phyloP scores from a whole-genome alignment of 2,797 vertebrate species.

The Etheostoma nigrum region DNA sequence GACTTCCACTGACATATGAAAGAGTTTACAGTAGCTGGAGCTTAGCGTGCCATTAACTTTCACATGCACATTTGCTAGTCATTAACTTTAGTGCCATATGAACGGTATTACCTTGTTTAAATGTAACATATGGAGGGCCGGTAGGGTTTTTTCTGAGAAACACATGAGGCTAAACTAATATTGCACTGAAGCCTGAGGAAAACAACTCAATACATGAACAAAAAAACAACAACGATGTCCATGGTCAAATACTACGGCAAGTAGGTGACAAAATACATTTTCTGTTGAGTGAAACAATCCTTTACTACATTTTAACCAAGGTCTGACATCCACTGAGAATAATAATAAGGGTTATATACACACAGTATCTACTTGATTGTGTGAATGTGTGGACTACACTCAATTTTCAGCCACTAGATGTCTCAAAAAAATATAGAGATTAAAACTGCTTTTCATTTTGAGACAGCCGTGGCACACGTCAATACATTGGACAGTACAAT shows the following conservation, averaged over 20 bases:
- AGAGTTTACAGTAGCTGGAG: slow-evolving; percentile 64
- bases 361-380: neutral
- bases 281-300: neutral
- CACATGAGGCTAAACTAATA: neutral
- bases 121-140: slow-evolving; percentile 40
- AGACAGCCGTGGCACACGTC: slow-evolving; percentile 32
- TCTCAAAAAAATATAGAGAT: slow-evolving; percentile 37
- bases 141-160: neutral
- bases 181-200: neutral
- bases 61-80: slow-evolving; percentile 33
- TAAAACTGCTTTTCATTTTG: slow-evolving; percentile 14
- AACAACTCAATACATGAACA: neutral
- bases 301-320: neutral
- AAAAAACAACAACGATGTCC: slow-evolving; percentile 5
- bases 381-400: slow-evolving; percentile 5
- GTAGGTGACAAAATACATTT: neutral
- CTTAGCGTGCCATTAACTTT: slow-evolving; percentile 53
- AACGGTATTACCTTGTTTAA: slow-evolving; percentile 36
- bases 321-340: slow-evolving; percentile 2
- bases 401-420: slow-evolving; percentile 29
- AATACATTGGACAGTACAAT: slow-evolving; percentile 49
- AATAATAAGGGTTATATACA: neutral
- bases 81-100: slow-evolving; percentile 41
- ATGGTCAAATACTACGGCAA: neutral
- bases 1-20: slow-evolving; percentile 61